Conservation (phyloP, 2,113 vertebrate genomes). For the Peromyscus californicus region DNA sequence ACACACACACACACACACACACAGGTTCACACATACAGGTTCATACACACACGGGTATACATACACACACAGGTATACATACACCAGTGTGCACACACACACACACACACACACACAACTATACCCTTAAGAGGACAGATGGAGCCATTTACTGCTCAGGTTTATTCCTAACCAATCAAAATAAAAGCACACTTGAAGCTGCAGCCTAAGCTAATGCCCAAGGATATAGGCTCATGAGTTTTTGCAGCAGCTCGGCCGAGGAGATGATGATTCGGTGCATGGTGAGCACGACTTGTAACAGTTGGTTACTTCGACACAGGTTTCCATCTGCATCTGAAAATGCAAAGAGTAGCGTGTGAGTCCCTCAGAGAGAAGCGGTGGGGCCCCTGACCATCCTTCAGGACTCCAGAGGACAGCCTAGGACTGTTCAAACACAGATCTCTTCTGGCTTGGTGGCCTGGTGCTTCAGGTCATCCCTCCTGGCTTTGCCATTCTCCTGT, state of each 20-base stretch:
- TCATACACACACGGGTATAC: not conserved
- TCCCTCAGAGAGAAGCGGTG: not conserved
- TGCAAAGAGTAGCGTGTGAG: constrained; percentile 44
- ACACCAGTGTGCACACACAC: not conserved
- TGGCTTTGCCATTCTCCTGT: not conserved
- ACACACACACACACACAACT: not conserved
- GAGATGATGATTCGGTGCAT: constrained; percentile 96
- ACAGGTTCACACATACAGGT: too few species aligned
- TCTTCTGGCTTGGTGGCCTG: not conserved
- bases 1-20: too few species aligned
- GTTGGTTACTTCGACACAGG: constrained; percentile 90
- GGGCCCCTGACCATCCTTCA: too few species aligned
- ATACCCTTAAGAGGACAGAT: not conserved
- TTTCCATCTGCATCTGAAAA: constrained; percentile 94
- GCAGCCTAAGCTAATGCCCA: constrained; percentile 63
- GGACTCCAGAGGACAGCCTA: fast-evolving
- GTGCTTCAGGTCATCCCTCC: fast-evolving
- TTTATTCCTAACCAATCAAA: not conserved
- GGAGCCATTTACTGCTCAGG: not conserved
- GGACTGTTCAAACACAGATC: not conserved
- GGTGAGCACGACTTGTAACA: constrained; percentile 94
- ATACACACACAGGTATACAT: not conserved
- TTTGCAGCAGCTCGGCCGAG: constrained; percentile 94
- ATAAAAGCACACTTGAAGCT: not conserved
- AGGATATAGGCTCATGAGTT: constrained; percentile 96